These are phyloP conservation scores for Pristiophorus japonicus DNA, from an alignment of 2,113 vertebrate genomes.

Conservation along the genomic window DNA sequence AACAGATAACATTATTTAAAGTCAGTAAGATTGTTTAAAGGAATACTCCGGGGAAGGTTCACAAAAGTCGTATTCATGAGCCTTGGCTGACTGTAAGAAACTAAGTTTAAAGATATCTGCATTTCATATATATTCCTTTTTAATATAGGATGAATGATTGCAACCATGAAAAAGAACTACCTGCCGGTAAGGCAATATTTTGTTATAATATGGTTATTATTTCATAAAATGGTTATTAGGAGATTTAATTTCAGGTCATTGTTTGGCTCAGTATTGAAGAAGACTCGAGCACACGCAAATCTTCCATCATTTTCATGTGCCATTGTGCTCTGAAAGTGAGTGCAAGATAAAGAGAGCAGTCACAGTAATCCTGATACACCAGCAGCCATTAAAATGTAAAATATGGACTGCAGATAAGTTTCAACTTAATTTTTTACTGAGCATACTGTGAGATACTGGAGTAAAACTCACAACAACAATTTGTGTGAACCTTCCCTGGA, in stretches of 20 bases:
- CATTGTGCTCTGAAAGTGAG: background rate
- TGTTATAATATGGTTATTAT: background rate
- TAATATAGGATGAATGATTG: background rate
- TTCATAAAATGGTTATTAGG: background rate
- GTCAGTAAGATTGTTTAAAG: slow-evolving; percentile 14
- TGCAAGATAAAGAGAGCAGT: slow-evolving; percentile 14
- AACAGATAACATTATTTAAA: slow-evolving; percentile 1
- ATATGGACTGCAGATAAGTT: slow-evolving; percentile 6
- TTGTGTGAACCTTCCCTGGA: slow-evolving; percentile 21
- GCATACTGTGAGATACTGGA: background rate
- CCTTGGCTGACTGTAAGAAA: background rate
- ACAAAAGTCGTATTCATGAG: slow-evolving; percentile 23
- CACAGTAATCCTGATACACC: background rate
- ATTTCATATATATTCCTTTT: slow-evolving; percentile 26
- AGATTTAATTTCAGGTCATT: slow-evolving; percentile 31
- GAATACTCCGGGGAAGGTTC: background rate
- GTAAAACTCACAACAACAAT: slow-evolving; percentile 11
- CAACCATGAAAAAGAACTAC: background rate
- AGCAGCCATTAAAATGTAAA: slow-evolving; percentile 9
- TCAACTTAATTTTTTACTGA: slow-evolving; percentile 30
- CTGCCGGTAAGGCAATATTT: background rate
- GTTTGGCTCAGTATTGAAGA: background rate
- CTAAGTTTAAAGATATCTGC: slow-evolving; percentile 13
- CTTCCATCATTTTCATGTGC: background rate
- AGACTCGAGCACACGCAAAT: background rate